A percentile compares a stretch with the other conserved stretches of the same genome.
phyloP scores from a whole-genome alignment of 1,140 invertebrate genomes.

The Eueides isabella region DNA sequence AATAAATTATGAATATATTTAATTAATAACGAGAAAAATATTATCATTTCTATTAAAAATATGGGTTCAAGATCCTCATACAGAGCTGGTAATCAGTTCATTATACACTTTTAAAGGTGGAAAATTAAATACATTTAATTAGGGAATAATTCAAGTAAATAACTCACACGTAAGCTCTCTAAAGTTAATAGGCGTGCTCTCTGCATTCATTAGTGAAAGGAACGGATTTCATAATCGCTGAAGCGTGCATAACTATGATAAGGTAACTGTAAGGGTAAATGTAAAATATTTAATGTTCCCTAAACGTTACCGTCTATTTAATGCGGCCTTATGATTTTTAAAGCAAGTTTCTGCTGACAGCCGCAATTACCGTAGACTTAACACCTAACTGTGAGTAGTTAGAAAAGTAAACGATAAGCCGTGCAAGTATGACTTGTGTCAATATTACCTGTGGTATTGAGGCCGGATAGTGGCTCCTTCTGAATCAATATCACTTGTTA shows the following conservation, averaged over 20 bases:
- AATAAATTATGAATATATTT: too few relatives aligned
- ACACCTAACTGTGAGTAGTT: conserved; percentile 57
- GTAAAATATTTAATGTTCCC: background rate
- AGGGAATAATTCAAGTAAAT: conserved; percentile 20
- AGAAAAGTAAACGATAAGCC: conserved; percentile 53
- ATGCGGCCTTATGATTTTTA: conserved; percentile 29
- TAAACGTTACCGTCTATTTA: conserved; percentile 39
- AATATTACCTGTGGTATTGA: conserved; percentile 60
- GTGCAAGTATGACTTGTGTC: conserved; percentile 57
- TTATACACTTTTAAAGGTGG: conserved; percentile 20
- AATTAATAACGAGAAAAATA: too few relatives aligned
- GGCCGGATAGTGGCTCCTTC: conserved; percentile 45
- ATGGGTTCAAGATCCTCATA: background rate
- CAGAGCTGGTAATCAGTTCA: background rate
- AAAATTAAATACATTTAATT: conserved; percentile 16
- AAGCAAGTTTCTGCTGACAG: conserved; percentile 39
- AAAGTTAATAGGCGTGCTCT: conserved; percentile 31
- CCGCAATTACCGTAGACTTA: conserved; percentile 49
- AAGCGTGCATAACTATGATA: conserved; percentile 43
- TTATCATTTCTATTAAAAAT: too few relatives aligned
- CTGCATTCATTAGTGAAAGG: conserved; percentile 54
- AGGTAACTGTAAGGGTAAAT: conserved; percentile 14
- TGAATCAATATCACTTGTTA: conserved; percentile 30
- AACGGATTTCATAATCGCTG: conserved; percentile 45
- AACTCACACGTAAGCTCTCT: conserved; percentile 19